phyloP scores from a whole-genome alignment of 2,113 vertebrate species.

The Bothrops jararaca region DNA sequence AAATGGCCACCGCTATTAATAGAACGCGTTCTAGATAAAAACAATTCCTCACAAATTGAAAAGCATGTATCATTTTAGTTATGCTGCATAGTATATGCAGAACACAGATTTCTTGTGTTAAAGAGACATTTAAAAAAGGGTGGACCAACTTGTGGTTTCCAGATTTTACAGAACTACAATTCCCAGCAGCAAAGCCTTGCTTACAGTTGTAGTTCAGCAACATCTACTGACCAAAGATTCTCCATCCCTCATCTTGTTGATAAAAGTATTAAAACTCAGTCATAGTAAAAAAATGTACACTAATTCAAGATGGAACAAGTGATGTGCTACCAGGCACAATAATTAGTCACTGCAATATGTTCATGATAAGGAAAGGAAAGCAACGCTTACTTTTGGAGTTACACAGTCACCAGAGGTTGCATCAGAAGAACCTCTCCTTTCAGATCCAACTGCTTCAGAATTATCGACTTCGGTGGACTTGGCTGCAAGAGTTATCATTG shows the following conservation, averaged over 20 bases:
- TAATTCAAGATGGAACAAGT: neutral
- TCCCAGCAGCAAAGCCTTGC: neutral
- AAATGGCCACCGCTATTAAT: neutral
- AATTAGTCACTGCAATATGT: neutral
- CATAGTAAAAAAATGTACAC: neutral
- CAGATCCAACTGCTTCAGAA: slow-evolving; percentile 58
- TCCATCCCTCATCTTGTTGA: neutral
- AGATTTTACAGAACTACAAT: neutral
- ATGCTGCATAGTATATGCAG: neutral
- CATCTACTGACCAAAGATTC: neutral
- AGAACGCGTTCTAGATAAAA: neutral
- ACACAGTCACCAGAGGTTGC: slow-evolving; percentile 64
- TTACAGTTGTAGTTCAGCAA: neutral
- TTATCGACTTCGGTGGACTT: slow-evolving; percentile 66
- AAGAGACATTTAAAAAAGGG: too few species aligned
- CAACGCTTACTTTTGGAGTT: slow-evolving; percentile 70
- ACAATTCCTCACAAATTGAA: neutral
- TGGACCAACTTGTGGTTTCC: neutral
- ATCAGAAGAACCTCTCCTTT: slow-evolving; percentile 68
- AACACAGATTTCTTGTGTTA: neutral
- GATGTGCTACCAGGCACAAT: neutral
- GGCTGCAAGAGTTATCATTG: slow-evolving; percentile 51
- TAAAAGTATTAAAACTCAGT: neutral
- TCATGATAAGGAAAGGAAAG: neutral
- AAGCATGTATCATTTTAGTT: neutral